Base-by-base conservation (phyloP, 2,113 vertebrate species). In the human (Homo sapiens) region DNA sequence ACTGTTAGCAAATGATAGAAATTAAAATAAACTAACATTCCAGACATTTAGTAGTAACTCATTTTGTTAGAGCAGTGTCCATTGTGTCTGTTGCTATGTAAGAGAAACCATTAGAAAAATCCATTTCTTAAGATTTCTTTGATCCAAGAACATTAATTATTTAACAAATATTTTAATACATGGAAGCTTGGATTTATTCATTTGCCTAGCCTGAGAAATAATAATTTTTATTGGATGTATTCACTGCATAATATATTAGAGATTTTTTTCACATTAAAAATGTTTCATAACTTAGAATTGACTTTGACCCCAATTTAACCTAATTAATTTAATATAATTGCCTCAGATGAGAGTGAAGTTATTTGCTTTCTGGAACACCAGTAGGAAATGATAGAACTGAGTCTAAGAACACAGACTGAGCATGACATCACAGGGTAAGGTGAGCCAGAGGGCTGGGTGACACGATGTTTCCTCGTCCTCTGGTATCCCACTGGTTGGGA, bases 21-120 rank as follows among this genome's bases (percentile, higher is more conserved):
- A 9, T 81, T 23, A 95, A 97, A 98, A 98, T 97, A 92, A 92
- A 0, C 57, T 94, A 95, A 90, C 92, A 85, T 97, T 98, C 81
- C 75, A n/a, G 66, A 97, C 92, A 94, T 95, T 48, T 43, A 84
- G 94, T 97, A 12, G 5, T 98, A 93, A 97, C 96, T 90, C 59
- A 73, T 96, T 59, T 88, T 48, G 55, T 83, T 20, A 97, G 94
- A 97, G 86, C 92, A 97, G 50, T 87, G 89, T 78, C 32, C 5
- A 23, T 2, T 91, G 94, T 97, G 97, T 98, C 86, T 79, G 4
- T 61, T 27, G 12, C 64, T 40, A 57, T 61, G 40, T 79, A 81
- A 92, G 97, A 96, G 86, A 95, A 97, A 18, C 5, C 27, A 20
- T 57, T 94, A 91, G 35, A 97, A 94, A 89, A 97, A 98, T n/a